Evolutionary conservation across 64 coral and sea anemone species (phyloP), one percentile per base, ranked within the genome.

Genomic region (Acropora yongei): DNA sequence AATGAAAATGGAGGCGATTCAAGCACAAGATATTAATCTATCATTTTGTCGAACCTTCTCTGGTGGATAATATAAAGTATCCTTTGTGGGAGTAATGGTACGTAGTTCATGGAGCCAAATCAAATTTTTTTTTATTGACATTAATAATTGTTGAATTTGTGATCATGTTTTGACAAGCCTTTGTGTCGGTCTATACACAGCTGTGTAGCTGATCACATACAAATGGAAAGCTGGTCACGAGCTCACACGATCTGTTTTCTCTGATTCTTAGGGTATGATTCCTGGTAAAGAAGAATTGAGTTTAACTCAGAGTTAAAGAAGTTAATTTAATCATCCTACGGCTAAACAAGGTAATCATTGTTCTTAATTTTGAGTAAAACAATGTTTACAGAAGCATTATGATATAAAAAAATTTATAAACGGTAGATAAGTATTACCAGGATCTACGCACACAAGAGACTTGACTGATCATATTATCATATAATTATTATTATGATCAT

Each of bases 1-100:
- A 79, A 94, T 30, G 92, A 94, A 48, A 97, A 97, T 94, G 89
- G 46, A 84, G 95, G 95, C 53, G 92, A 97, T 89, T 87, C 91
- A 69, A 40, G 88, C 5, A 63, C 86, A 6, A 75, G 78, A 6
- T 88, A 79, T 79, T 97, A n/a, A n/a, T 97, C 61, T 48, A 91
- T 88, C 87, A 66, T 78, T 88, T 89, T 53, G 84, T 97, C 39
- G 95, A 97, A 72, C 95, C 92, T 68, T 91, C 95, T 87, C 66
- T 97, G 53, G 92, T 91, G 47, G 92, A n/a, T n/a, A n/a, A n/a
- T n/a, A 97, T 63, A 97, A 94, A 88, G 73, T 94, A 8, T 92
- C 95, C n/a, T 91, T 88, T 65, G 48, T 97, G 49, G 91, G 90
- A 91, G 80, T 83, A 10, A 72, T 82, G 88, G 95, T 97, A 76